A percentile compares a stretch with the other conserved stretches of the same genome.
Evolutionary conservation across 2,797 vertebrate species (phyloP).

Genomic region (Sternarchorhynchus goeldii): DNA sequence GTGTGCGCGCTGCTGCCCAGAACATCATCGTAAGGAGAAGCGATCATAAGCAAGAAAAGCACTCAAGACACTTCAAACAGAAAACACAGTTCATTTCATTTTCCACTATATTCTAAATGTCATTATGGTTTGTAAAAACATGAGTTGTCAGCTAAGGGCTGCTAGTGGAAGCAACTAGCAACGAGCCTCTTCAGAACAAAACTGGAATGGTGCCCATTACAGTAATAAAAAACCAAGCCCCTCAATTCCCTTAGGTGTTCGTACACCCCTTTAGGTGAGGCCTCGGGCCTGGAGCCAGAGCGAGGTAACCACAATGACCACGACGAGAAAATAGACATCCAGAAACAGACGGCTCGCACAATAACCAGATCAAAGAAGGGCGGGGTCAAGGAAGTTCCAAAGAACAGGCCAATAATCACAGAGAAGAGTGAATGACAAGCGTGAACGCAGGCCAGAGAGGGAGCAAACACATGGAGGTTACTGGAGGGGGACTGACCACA

Average conservation of each 20-base stretch:
- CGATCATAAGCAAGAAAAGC: not conserved
- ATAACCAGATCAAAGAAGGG: constrained; percentile 65
- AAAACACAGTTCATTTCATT: constrained; percentile 21
- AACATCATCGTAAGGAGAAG: not conserved
- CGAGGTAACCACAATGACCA: constrained; percentile 62
- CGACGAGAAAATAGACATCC: constrained; percentile 69
- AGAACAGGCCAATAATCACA: constrained; percentile 57
- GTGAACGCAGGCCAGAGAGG: constrained; percentile 10
- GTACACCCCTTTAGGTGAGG: constrained; percentile 25
- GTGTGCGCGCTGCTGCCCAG: not conserved
- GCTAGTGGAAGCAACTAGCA: not conserved
- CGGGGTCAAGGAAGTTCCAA: constrained; percentile 36
- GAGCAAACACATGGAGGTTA: constrained; percentile 12
- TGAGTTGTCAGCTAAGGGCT: constrained; percentile 1
- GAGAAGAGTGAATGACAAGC: constrained; percentile 51
- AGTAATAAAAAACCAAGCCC: constrained; percentile 18
- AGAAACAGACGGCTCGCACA: constrained; percentile 56
- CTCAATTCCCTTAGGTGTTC: constrained; percentile 64
- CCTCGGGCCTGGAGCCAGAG: constrained; percentile 67
- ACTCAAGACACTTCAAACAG: not conserved
- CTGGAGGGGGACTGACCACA: constrained; percentile 2
- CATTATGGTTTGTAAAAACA: constrained; percentile 31
- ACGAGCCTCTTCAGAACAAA: constrained; percentile 19
- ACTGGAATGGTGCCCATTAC: constrained; percentile 10
- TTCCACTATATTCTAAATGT: constrained; percentile 31